Percentiles rank a stretch among this genome's conserved stretches.
Evolutionary conservation across 2,888 invertebrate species (phyloP).

Genomic region (Ochropleura plecta): DNA sequence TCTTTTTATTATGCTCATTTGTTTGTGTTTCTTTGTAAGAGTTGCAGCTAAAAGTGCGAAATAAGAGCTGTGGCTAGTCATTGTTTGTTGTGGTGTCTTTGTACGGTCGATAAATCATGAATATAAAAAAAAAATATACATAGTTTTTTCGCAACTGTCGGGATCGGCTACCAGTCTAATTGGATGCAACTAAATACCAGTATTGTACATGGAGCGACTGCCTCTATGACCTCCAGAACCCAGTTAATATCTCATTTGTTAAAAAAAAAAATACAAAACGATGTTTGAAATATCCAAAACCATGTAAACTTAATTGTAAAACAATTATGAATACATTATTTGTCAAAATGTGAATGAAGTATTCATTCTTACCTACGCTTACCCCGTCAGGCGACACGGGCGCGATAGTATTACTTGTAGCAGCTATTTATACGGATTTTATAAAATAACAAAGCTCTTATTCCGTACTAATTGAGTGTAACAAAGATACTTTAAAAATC

Average conservation of each 20-base stretch:
- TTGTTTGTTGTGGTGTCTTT: background rate
- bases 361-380: background rate
- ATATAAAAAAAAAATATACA: no score
- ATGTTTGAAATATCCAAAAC: no score
- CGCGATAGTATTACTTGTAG: constrained; percentile 33
- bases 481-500: constrained; percentile 7
- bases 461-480: constrained; percentile 33
- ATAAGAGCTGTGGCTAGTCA: constrained; percentile 53
- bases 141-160: background rate
- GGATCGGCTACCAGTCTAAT: background rate
- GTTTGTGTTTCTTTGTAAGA: constrained; percentile 63
- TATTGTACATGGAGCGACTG: background rate
- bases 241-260: background rate
- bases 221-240: background rate
- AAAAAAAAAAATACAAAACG: background rate
- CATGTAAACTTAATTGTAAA: background rate
- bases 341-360: background rate
- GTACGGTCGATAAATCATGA: background rate
- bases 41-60: constrained; percentile 70
- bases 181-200: background rate
- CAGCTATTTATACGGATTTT: constrained; percentile 40
- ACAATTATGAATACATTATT: background rate
- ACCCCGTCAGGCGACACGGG: background rate
- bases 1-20: constrained; percentile 46
- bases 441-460: constrained; percentile 38